Base-by-base conservation (phyloP, 2,888 invertebrate genomes). In the Agapostemon virescens region DNA sequence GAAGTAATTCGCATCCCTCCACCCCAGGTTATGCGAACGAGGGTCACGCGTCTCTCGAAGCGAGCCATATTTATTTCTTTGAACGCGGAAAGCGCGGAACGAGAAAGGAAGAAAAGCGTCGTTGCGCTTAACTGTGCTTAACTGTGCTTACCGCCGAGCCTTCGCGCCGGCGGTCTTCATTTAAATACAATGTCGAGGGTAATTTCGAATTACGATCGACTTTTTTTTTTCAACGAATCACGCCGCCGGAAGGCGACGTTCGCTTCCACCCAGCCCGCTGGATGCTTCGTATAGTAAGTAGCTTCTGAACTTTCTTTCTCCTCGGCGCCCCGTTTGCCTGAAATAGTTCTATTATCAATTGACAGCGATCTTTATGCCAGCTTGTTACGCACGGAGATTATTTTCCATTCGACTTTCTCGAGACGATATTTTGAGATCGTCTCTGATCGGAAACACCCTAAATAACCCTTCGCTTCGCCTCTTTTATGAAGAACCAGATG, bases 141-240 rank as follows among this genome's bases (percentile, higher is more conserved):
- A 67, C 36, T 55, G 67, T 67, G 73, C 73, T 74, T 67, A 67
- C 52, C 40, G 66, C 0, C 26, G n/a, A 67, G 36, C 73, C 23
- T 23, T 40, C 67, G 17, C 2, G 20, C n/a, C 52, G 67, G 49
- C 15, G 36, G 55, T 66, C 67, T 67, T 67, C 55, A 66, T 74
- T 67, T 74, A 74, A 74, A 67, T 74, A 55, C 36, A 30, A 74
- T 52, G 52, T 61, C 49, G 61, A n/a, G 23, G 69, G 69, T 74
- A 67, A 74, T 55, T 74, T 67, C 40, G 67, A 30, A 49, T 74
- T 74, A 66, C 72, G 17, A 13, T 20, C 20, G 33, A 61, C 61
- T 20, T 33, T 61, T 61, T 55, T 55, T 7, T 55, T n/a, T n/a
- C n/a, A 26, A 26, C 26, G 30, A 55, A 55, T 55, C 55, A 30